Base-by-base conservation (phyloP, 2,797 vertebrate species). In the Sebastolobus alascanus region DNA sequence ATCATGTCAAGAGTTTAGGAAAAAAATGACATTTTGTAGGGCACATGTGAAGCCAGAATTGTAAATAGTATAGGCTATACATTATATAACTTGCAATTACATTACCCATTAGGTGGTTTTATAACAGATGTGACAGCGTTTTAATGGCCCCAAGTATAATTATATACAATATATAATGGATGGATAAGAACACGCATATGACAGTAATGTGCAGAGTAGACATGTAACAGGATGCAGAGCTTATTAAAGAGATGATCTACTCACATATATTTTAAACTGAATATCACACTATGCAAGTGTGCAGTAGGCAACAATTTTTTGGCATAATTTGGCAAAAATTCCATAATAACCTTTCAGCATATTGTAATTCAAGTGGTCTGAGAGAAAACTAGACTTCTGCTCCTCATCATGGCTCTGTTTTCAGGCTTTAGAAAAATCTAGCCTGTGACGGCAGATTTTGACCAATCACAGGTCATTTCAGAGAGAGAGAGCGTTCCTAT, bases 41-140 rank as follows among this genome's bases (percentile, higher is more conserved):
- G 35, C 25, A 27, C 9, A 67, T 25, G 35, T 25, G 27, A n/a
- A 70, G 35, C 25, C 18, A 58, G 14, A 55, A 38, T 13, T 68
- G 5, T 29, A 69, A 37, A 46, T 18, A 63, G 37, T 20, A 25
- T 25, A 59, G 11, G 46, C 12, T 40, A 35, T n/a, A 63, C 6
- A 8, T 69, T 61, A 54, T 37, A 38, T 77, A 67, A 74, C 38
- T 29, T 40, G 6, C 37, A 71, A 35, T 79, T 14, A 61, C 40
- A 69, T 38, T 52, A 46, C 20, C 58, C 22, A 22, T 25, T 61
- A 68, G 5, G 16, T 60, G 29, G 52, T 60, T 13, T 50, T 38
- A 33, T 68, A 38, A 40, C 33, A 61, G 33, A 52, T 33, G 27
- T 8, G 20, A 63, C n/a, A 25, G 5, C 50, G 27, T 31, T 13